Evolutionary conservation across 2,888 invertebrate genomes (phyloP).

Genomic region (Sesia apiformis): DNA sequence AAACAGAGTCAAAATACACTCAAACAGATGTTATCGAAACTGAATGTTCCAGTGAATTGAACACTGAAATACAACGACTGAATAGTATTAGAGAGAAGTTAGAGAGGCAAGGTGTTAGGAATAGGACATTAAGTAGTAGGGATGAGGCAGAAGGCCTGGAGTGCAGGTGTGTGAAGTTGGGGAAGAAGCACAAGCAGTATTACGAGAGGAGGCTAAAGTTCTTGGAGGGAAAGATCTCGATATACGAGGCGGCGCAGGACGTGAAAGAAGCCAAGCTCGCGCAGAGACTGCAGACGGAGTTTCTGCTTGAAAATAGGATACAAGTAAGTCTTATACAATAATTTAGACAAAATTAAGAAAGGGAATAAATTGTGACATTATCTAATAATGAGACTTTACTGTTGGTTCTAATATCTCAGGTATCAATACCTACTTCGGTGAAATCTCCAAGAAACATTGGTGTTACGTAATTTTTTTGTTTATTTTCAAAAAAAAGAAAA

Average conservation of each 20-base stretch:
- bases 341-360: neutral
- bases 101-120: slow-evolving; percentile 73
- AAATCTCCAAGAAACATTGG: neutral
- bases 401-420: no score
- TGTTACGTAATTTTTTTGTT: slow-evolving; percentile 1
- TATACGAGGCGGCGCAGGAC: slow-evolving; percentile 79
- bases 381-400: no score
- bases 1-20: slow-evolving; percentile 61
- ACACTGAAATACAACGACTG: slow-evolving; percentile 77
- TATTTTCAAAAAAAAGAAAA: no score
- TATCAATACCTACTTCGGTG: neutral
- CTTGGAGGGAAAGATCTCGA: slow-evolving; percentile 77
- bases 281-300: slow-evolving; percentile 77
- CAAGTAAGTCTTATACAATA: slow-evolving; percentile 34
- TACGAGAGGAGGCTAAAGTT: slow-evolving; percentile 79
- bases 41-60: slow-evolving; percentile 69
- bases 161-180: slow-evolving; percentile 67
- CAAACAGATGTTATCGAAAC: slow-evolving; percentile 75
- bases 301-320: slow-evolving; percentile 65
- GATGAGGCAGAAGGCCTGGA: slow-evolving; percentile 59
- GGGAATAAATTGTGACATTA: no score
- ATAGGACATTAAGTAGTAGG: slow-evolving; percentile 58
- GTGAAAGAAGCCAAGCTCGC: slow-evolving; percentile 75
- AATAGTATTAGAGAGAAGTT: slow-evolving; percentile 77
- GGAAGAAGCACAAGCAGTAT: slow-evolving; percentile 76